Evolutionary conservation across 2,113 vertebrate genomes (phyloP), one percentile per base, ranked within the genome.

Genomic region (Psittacus erithacus): DNA sequence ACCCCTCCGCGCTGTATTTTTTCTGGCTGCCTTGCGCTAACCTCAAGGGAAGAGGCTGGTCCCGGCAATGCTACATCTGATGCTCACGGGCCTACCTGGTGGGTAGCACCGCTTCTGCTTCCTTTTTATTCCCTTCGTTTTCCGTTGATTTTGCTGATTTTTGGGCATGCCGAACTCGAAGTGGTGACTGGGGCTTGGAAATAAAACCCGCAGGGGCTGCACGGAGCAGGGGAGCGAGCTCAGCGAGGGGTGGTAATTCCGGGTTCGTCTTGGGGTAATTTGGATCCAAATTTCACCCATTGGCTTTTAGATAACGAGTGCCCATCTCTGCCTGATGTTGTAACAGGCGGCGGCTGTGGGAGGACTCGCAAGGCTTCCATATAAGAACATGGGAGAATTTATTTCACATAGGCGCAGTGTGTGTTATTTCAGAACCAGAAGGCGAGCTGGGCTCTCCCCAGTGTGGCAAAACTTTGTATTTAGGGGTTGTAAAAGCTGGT

Each of bases 361-460:
- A 88, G 82, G 95, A 92, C 75, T 65, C 11, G 82, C 86, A 41
- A 78, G 92, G 91, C 93, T 94, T 92, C 96, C 96, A 89, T 97
- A 96, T 96, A 97, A 97, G 97, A 96, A 62, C 95, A 95, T 95
- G 91, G 55, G 93, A 94, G 97, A 96, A 95, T 95, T 88, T 95
- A 85, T 97, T 93, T 95, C 82, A 69, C 47, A 5, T 68, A 52
- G 86, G 85, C 57, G 57, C 88, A 13, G 64, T 77, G 20, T 65
- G 63, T 89, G 62, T 93, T 92, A 90, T 93, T 89, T 96, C 78
- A 52, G 92, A 86, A 52, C 7, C 33, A 27, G 71, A 71, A 90
- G 60, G 50, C 90, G 52, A 68, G 71, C 73, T 43, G 57, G 41
- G 52, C 47, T 92, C 57, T 62, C 82, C 88, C 57, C 0, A 85